Conservation (phyloP, 1,140 invertebrate species). For the Brachionus sp. region DNA sequence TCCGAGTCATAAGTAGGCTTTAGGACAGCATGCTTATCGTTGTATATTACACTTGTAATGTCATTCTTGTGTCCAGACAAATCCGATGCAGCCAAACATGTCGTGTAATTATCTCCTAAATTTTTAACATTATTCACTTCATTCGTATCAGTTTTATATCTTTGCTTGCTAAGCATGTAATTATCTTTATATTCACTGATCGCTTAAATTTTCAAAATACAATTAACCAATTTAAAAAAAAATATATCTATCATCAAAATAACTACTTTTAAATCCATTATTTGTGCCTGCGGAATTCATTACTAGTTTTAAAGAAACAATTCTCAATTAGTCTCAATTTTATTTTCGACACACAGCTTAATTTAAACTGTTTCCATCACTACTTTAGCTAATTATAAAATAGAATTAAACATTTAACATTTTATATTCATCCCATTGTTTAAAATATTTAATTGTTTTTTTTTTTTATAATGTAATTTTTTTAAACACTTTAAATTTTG, state of each 20-base stretch:
- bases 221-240: not conserved
- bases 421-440: not conserved
- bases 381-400: not conserved
- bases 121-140: not conserved
- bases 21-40: not conserved
- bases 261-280: conserved; percentile 17
- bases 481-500: too few species aligned
- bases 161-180: not conserved
- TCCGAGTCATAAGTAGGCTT: conserved; percentile 9
- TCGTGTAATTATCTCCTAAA: not conserved
- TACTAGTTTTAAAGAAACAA: not conserved
- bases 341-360: not conserved
- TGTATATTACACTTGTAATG: conserved; percentile 9
- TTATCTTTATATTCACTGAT: conserved; percentile 29
- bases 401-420: not conserved
- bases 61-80: not conserved
- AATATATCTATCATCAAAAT: not conserved
- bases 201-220: not conserved
- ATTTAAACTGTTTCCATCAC: conserved; percentile 24
- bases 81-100: not conserved
- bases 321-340: not conserved
- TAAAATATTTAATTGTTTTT: not conserved
- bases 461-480: too few species aligned
- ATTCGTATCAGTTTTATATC: not conserved
- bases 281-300: not conserved